Evolutionary conservation across 2,797 vertebrate genomes (phyloP).

Genomic region (Helicolenus hilgendorfi): DNA sequence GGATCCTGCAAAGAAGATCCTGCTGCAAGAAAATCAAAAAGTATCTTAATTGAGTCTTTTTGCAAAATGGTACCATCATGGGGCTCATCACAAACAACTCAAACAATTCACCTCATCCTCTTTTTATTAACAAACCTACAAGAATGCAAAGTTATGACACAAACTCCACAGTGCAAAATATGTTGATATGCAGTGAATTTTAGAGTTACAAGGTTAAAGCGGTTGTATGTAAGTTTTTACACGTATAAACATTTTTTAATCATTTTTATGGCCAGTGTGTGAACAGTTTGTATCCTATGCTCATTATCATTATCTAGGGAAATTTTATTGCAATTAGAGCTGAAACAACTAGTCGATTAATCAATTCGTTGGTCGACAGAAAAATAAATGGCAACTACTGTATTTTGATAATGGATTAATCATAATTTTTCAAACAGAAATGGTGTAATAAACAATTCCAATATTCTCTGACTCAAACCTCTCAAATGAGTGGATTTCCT

Average conservation of each 20-base stretch:
- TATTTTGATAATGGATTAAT: background rate
- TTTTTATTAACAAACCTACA: background rate
- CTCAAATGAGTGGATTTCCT: background rate
- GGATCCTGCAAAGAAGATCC: background rate
- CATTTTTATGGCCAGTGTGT: too few species aligned
- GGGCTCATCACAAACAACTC: background rate
- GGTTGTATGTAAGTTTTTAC: too few species aligned
- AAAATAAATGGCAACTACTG: background rate
- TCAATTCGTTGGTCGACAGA: background rate
- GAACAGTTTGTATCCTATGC: too few species aligned
- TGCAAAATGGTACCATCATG: background rate
- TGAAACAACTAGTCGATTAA: background rate
- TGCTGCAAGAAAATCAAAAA: background rate
- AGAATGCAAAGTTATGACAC: background rate
- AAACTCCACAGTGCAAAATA: background rate
- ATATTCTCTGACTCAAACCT: accelerated
- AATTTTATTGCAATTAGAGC: too few species aligned
- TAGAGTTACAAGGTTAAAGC: background rate
- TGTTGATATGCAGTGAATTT: background rate
- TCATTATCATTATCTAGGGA: background rate
- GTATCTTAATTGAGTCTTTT: background rate
- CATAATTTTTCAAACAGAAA: background rate
- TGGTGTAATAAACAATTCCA: background rate
- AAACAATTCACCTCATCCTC: background rate
- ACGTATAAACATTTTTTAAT: too few species aligned